Conservation (phyloP, 2,888 invertebrate genomes). For the Drosophila phalerata region DNA sequence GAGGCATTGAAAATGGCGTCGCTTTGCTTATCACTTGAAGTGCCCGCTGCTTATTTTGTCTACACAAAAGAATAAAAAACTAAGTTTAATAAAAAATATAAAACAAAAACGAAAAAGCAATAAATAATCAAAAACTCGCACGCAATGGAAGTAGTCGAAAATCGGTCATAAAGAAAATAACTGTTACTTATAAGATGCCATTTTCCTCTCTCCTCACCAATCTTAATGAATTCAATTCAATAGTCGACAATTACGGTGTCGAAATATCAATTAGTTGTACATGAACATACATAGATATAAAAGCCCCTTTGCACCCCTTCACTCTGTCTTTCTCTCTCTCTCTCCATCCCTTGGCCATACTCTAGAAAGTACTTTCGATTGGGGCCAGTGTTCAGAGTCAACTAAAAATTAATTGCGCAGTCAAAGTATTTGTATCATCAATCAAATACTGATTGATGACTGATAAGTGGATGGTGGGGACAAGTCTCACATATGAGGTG, state of each 20-base stretch:
- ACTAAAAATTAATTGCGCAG: constrained; percentile 57
- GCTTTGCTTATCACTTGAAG: constrained; percentile 71
- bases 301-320: not conserved
- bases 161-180: constrained; percentile 21
- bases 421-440: constrained; percentile 45
- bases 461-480: not conserved
- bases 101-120: not conserved
- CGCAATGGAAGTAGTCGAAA: constrained; percentile 24
- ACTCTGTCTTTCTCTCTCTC: not conserved
- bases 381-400: constrained; percentile 42
- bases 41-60: constrained; percentile 62
- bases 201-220: not conserved
- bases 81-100: constrained; percentile 11
- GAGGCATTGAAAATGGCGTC: constrained; percentile 64
- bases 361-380: constrained; percentile 19
- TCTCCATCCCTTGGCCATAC: not conserved
- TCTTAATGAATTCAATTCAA: constrained; percentile 12
- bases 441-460: constrained; percentile 30
- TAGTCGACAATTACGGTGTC: constrained; percentile 20
- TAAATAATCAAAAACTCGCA: constrained; percentile 10
- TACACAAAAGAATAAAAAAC: constrained; percentile 23
- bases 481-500: not conserved
- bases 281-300: constrained; percentile 28
- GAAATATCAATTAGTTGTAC: constrained; percentile 45
- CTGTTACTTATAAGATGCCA: constrained; percentile 16